Percentiles rank a stretch among this genome's conserved stretches.
Evolutionary conservation across 2,888 invertebrate genomes (phyloP).

Genomic region (Dasypogon diadema): DNA sequence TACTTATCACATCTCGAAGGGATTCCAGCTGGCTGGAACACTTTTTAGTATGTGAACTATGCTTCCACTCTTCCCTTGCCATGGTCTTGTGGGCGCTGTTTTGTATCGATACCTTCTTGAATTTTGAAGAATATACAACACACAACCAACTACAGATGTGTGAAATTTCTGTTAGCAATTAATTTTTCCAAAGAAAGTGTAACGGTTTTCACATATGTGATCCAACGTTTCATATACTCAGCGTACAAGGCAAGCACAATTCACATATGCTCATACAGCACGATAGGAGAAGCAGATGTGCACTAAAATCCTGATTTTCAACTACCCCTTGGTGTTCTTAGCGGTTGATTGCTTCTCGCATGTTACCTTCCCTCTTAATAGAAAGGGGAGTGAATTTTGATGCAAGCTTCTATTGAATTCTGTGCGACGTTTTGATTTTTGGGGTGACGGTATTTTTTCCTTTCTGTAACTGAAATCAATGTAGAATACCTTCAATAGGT

Average conservation of each 20-base stretch:
- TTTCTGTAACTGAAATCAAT: slow-evolving; percentile 6
- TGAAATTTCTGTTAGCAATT: not conserved
- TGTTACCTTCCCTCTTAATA: not conserved
- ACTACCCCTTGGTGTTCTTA: not conserved
- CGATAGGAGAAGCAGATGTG: slow-evolving; percentile 16
- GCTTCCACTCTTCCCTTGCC: not conserved
- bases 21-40: not conserved
- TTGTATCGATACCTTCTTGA: not conserved
- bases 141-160: not conserved
- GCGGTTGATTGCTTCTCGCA: not conserved
- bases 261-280: slow-evolving; percentile 5
- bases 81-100: not conserved
- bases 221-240: not conserved
- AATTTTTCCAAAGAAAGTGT: slow-evolving; percentile 27
- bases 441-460: not conserved
- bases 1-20: not conserved
- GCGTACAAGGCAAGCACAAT: slow-evolving; percentile 24
- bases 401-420: slow-evolving; percentile 33
- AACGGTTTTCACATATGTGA: slow-evolving; percentile 44
- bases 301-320: slow-evolving; percentile 2
- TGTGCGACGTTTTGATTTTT: slow-evolving; percentile 41
- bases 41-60: slow-evolving; percentile 36
- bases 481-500: not conserved
- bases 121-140: not conserved
- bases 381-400: slow-evolving; percentile 36